phyloP scores from a whole-genome alignment of 2,888 invertebrate species.

The Platycheirus rosarum region DNA sequence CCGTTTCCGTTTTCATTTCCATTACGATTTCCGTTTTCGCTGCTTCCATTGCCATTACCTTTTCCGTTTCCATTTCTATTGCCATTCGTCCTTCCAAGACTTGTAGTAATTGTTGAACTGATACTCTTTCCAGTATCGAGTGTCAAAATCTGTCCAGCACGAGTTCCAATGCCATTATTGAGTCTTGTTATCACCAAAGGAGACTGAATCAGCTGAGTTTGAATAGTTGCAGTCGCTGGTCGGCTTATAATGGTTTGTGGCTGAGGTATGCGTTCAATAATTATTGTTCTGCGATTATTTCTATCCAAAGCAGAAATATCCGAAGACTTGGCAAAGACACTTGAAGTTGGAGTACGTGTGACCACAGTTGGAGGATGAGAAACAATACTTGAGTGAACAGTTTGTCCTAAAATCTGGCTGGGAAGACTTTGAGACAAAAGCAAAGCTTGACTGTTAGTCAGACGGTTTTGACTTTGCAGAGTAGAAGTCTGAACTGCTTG shows the following conservation, averaged over 20 bases:
- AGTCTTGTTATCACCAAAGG: conserved; percentile 77
- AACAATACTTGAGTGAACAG: conserved; percentile 80
- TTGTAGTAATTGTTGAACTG: conserved; percentile 53
- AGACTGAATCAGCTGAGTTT: conserved; percentile 80
- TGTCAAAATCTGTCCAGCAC: conserved; percentile 55
- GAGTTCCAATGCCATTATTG: conserved; percentile 53
- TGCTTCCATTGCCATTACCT: conserved; percentile 56
- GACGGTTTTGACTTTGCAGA: conserved; percentile 77
- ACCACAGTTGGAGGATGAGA: conserved; percentile 80
- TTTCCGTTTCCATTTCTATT: conserved; percentile 27
- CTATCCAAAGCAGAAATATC: conserved; percentile 74
- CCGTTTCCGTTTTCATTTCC: conserved; percentile 22
- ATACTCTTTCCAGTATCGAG: conserved; percentile 60
- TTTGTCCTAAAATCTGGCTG: conserved; percentile 78
- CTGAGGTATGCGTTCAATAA: conserved; percentile 76
- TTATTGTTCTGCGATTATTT: conserved; percentile 75
- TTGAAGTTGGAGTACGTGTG: conserved; percentile 75
- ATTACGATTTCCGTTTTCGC: conserved; percentile 27
- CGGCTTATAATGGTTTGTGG: conserved; percentile 79
- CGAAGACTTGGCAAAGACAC: conserved; percentile 62
- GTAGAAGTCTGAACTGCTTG: conserved; percentile 80
- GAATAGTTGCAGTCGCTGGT: conserved; percentile 80
- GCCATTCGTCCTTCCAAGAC: conserved; percentile 3
- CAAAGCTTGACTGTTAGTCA: conserved; percentile 78
- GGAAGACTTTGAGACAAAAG: conserved; percentile 78